These are phyloP conservation scores for Hydrophis major DNA, from an alignment of 2,797 vertebrate genomes.

Conservation along the genomic window DNA sequence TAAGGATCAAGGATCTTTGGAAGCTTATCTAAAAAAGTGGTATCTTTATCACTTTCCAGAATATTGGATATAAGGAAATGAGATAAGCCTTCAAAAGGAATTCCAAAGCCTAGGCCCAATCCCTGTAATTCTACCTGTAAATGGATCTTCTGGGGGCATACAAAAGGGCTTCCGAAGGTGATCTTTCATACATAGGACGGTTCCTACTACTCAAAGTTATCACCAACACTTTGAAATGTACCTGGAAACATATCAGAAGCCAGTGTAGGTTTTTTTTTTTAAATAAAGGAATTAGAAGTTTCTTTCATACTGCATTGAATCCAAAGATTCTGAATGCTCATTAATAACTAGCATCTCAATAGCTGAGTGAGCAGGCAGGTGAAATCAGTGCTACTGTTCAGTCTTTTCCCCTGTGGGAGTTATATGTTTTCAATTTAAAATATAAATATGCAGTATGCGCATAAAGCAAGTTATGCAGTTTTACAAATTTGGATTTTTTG, in stretches of 20 bases:
- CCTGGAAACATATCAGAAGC: background rate
- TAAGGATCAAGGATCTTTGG: too few species aligned
- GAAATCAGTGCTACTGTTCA: too few species aligned
- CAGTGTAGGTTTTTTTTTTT: background rate
- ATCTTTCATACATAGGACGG: too few species aligned
- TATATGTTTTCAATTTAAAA: background rate
- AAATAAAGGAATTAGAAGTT: background rate
- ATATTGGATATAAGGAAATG: too few species aligned
- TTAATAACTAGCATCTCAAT: background rate
- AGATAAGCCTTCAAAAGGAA: too few species aligned
- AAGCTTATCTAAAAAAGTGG: too few species aligned
- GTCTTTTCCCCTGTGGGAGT: background rate
- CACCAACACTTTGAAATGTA: background rate
- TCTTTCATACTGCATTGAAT: background rate
- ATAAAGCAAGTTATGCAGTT: background rate
- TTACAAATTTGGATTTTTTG: background rate
- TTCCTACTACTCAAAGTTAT: background rate
- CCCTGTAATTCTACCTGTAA: too few species aligned
- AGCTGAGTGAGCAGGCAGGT: background rate
- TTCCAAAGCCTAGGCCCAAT: too few species aligned
- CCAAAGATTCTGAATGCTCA: background rate
- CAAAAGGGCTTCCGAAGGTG: too few species aligned
- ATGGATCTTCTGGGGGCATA: too few species aligned
- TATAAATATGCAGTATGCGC: background rate
- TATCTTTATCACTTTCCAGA: too few species aligned